Evolutionary conservation across 1,140 invertebrate genomes (phyloP).

Genomic region (Neodiprion pinetum): DNA sequence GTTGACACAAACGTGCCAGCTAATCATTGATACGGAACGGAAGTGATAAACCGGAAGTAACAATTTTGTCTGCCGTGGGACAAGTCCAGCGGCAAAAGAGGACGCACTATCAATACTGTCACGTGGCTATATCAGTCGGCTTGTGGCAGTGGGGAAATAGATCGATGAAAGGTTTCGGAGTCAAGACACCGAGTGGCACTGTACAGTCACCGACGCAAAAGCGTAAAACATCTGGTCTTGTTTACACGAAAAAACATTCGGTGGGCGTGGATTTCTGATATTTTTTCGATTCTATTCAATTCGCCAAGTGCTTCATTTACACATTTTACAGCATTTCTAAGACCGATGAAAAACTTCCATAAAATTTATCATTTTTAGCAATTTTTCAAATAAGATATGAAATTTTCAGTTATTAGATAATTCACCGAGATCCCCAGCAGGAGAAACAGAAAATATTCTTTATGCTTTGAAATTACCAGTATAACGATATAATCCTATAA

Average conservation of each 20-base stretch:
- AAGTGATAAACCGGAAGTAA: background rate
- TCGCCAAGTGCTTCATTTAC: no score
- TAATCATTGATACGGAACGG: background rate
- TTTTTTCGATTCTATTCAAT: no score
- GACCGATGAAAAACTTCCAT: no score
- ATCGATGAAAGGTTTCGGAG: background rate
- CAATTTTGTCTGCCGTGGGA: background rate
- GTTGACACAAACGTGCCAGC: background rate
- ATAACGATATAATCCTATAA: background rate
- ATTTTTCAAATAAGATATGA: no score
- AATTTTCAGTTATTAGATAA: no score
- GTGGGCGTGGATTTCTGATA: background rate
- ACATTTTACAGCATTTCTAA: no score
- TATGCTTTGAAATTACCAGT: background rate
- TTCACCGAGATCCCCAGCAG: no score
- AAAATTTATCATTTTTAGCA: no score
- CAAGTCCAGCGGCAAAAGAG: background rate
- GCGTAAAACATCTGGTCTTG: background rate
- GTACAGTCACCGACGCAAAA: background rate
- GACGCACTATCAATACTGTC: background rate
- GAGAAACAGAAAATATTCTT: no score
- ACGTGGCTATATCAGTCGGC: background rate
- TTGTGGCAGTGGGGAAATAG: background rate
- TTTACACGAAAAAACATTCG: background rate
- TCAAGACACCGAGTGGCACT: conserved; percentile 1